phyloP scores from a whole-genome alignment of 2,113 vertebrate genomes.

The Anguilla japonica region DNA sequence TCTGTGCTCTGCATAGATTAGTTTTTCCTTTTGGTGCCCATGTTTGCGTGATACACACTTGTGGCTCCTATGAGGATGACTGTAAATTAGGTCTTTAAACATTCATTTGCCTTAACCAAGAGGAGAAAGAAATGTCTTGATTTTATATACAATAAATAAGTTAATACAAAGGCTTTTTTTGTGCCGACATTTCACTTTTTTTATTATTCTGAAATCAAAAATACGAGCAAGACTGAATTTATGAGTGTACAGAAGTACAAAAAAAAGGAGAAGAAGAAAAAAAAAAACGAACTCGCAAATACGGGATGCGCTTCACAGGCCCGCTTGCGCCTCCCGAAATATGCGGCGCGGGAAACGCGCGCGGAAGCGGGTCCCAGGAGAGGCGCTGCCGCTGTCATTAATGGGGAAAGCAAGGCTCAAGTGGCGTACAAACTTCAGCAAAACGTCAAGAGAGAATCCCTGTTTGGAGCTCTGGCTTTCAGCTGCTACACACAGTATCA shows the following conservation, averaged over 20 bases:
- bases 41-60: constrained; percentile 73
- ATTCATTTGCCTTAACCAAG: constrained; percentile 76
- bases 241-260: constrained; percentile 71
- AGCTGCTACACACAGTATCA: constrained; percentile 66
- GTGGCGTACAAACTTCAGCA: constrained; percentile 81
- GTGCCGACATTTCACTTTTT: constrained; percentile 55
- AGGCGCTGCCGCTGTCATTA: constrained; percentile 77
- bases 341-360: constrained; percentile 68
- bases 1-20: constrained; percentile 68
- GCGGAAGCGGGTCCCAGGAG: constrained; percentile 68
- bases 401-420: constrained; percentile 73
- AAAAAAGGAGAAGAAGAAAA: constrained; percentile 67
- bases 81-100: constrained; percentile 79
- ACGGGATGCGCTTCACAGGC: constrained; percentile 65
- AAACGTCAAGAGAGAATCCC: constrained; percentile 74
- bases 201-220: constrained; percentile 68
- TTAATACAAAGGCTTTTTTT: constrained; percentile 71
- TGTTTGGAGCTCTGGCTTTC: constrained; percentile 59
- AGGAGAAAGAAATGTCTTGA: constrained; percentile 64
- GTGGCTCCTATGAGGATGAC: constrained; percentile 67
- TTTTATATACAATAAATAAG: constrained; percentile 78
- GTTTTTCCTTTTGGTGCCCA: constrained; percentile 74
- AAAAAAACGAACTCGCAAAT: constrained; percentile 65
- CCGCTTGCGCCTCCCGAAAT: constrained; percentile 76
- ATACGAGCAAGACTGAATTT: constrained; percentile 63